Evolutionary conservation across 1,140 invertebrate species (phyloP).

Genomic region (Drosophila littoralis): DNA sequence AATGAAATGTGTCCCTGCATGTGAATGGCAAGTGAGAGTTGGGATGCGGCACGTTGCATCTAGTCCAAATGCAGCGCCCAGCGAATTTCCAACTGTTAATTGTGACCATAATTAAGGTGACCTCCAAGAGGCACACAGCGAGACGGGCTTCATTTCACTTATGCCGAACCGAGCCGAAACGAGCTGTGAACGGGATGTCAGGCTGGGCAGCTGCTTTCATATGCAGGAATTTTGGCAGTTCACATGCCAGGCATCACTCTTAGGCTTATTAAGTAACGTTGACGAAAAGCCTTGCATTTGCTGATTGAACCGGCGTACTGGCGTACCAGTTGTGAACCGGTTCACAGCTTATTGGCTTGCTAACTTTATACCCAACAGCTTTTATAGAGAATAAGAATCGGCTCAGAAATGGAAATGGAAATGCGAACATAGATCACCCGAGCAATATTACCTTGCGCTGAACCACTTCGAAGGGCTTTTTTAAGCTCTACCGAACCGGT

Average conservation of each 20-base stretch:
- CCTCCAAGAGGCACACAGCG: constrained; percentile 41
- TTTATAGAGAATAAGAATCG: too few relatives aligned
- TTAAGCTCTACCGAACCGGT: background rate
- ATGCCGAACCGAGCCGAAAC: constrained; percentile 2
- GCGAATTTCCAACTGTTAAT: constrained; percentile 69
- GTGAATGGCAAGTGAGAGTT: background rate
- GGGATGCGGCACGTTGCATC: constrained; percentile 1
- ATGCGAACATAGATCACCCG: too few relatives aligned
- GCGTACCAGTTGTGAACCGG: background rate
- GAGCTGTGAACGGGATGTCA: background rate
- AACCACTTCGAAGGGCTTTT: too few relatives aligned
- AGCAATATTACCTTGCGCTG: too few relatives aligned
- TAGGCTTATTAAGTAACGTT: constrained; percentile 1
- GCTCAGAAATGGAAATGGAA: too few relatives aligned
- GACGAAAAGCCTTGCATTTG: background rate
- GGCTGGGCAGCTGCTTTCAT: background rate
- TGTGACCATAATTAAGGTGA: constrained; percentile 81
- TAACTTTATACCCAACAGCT: too few relatives aligned
- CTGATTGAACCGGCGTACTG: background rate
- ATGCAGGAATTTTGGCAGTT: background rate
- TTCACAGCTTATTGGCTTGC: too few relatives aligned
- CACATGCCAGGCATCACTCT: background rate
- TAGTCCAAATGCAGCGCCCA: constrained; percentile 34
- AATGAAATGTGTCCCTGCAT: constrained; percentile 65
- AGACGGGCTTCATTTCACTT: constrained; percentile 71